Percentiles rank a stretch among this genome's conserved stretches.
Evolutionary conservation across 2,888 invertebrate species (phyloP).

Genomic region (Agrotis segetum): DNA sequence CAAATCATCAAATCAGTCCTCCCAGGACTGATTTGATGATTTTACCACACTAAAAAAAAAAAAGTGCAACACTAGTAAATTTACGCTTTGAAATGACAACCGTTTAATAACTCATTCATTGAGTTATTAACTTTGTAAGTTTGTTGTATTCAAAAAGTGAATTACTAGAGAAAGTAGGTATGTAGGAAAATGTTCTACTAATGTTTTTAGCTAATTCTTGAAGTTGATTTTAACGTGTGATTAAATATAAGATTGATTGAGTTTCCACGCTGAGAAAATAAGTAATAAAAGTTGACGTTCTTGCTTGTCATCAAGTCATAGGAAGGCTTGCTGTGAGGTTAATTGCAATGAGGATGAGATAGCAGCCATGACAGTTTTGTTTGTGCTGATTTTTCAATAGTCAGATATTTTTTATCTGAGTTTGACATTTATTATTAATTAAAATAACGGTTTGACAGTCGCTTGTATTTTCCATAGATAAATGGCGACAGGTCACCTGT

Average conservation of each 20-base stretch:
- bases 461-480: too few species aligned
- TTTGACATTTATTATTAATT: too few species aligned
- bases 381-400: too few species aligned
- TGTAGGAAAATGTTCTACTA: slow-evolving; percentile 18
- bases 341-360: not conserved
- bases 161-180: slow-evolving; percentile 49
- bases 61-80: too few species aligned
- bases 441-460: too few species aligned
- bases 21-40: too few species aligned
- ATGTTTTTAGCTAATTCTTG: not conserved
- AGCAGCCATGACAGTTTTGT: not conserved
- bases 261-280: slow-evolving; percentile 8
- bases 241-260: slow-evolving; percentile 18
- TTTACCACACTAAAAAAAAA: too few species aligned
- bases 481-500: too few species aligned
- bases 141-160: slow-evolving; percentile 30
- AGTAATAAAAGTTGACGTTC: not conserved
- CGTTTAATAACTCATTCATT: slow-evolving; percentile 37
- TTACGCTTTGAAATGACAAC: slow-evolving; percentile 34
- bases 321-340: slow-evolving; percentile 18
- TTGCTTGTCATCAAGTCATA: slow-evolving; percentile 10
- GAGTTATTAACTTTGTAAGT: not conserved
- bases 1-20: too few species aligned
- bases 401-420: too few species aligned
- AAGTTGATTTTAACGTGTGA: not conserved